Percentiles rank a stretch among this genome's conserved stretches.
phyloP scores from a whole-genome alignment of 2,888 invertebrate species.

The Norana najaformis region DNA sequence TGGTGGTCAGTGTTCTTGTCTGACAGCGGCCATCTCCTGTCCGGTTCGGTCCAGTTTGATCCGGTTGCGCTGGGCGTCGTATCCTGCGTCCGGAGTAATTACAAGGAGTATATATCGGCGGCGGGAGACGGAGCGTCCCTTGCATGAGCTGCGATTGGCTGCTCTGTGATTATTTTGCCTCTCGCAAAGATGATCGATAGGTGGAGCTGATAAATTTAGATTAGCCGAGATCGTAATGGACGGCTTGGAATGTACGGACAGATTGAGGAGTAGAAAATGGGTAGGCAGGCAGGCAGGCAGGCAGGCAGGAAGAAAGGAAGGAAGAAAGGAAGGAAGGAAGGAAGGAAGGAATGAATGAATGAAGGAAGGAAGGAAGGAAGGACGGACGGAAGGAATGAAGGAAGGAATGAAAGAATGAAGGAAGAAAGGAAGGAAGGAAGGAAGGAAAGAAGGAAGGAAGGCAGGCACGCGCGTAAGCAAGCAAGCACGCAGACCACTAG shows the following conservation, averaged over 20 bases:
- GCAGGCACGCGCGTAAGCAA: neutral
- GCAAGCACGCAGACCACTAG: too few relatives aligned
- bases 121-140: neutral
- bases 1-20: neutral
- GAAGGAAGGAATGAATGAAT: too few relatives aligned
- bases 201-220: conserved; percentile 21
- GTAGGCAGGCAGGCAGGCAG: too few relatives aligned
- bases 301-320: too few relatives aligned
- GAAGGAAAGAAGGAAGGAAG: neutral
- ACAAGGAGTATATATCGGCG: neutral
- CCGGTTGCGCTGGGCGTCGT: neutral
- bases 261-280: neutral
- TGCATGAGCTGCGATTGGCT: neutral
- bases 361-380: too few relatives aligned
- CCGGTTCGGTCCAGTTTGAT: neutral
- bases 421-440: neutral
- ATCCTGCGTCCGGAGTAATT: conserved; percentile 7
- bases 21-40: neutral
- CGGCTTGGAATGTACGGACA: neutral
- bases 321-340: too few relatives aligned
- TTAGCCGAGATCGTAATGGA: neutral
- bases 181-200: conserved; percentile 18
- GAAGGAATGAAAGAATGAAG: neutral
- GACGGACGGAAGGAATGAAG: neutral
- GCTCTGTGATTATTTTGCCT: conserved; percentile 6